Evolutionary conservation across 2,888 invertebrate species (phyloP).

Genomic region (Altica lythri): DNA sequence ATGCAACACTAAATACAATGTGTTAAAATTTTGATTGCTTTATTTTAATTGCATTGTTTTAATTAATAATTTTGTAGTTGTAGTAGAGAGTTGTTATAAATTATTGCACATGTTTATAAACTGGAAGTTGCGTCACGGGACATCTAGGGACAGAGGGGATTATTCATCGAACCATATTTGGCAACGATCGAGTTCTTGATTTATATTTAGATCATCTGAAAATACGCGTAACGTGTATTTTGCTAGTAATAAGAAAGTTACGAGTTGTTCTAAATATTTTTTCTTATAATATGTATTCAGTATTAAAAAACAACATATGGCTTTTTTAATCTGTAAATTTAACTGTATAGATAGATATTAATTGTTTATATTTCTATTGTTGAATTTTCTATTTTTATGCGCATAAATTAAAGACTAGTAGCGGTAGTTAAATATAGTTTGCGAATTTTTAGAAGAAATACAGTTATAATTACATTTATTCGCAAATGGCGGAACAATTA

Average conservation of each 20-base stretch:
- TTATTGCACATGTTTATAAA: constrained; percentile 13
- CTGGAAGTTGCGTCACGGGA: constrained; percentile 38
- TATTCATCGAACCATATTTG: constrained; percentile 43
- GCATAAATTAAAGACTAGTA: no score
- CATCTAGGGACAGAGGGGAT: constrained; percentile 34
- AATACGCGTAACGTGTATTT: constrained; percentile 17
- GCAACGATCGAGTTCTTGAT: constrained; percentile 42
- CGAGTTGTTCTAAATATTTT: not conserved
- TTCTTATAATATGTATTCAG: no score
- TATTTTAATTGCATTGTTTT: constrained; percentile 9
- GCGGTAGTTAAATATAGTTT: no score
- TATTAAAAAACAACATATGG: no score
- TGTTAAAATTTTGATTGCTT: constrained; percentile 1
- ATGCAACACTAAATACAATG: constrained; percentile 22
- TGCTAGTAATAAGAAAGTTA: constrained; percentile 5
- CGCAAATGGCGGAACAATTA: no score
- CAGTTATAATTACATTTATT: no score
- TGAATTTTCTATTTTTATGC: no score
- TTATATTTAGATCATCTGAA: constrained; percentile 41
- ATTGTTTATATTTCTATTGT: no score
- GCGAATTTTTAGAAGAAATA: no score
- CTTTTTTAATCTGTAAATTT: no score
- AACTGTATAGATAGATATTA: no score
- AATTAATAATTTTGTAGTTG: constrained; percentile 18
- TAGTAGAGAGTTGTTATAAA: not conserved